These are phyloP conservation scores for Plodia interpunctella DNA, from an alignment of 1,140 invertebrate genomes.

Conservation along the genomic window DNA sequence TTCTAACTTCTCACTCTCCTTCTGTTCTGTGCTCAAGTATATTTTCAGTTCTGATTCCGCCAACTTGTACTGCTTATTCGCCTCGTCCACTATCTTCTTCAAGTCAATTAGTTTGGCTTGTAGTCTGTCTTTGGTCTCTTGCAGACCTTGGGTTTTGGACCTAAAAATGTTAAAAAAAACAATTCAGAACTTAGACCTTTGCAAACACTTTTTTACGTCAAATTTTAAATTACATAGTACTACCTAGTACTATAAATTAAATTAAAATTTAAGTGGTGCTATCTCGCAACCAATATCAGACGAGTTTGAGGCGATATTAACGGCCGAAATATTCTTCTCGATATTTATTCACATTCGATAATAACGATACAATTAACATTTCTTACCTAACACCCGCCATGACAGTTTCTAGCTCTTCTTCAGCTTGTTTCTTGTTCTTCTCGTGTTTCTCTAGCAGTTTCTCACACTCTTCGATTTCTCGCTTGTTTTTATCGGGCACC, in stretches of 20 bases:
- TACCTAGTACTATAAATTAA: too few species aligned
- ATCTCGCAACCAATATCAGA: too few species aligned
- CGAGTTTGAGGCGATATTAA: too few species aligned
- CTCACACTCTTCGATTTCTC: slow-evolving; percentile 85
- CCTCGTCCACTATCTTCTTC: slow-evolving; percentile 84
- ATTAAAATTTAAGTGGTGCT: too few species aligned
- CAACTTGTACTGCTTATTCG: slow-evolving; percentile 85
- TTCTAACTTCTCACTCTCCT: slow-evolving; percentile 85
- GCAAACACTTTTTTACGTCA: too few species aligned
- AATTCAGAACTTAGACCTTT: too few species aligned
- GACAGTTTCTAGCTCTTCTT: slow-evolving; percentile 79
- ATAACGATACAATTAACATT: too few species aligned
- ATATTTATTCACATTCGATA: too few species aligned
- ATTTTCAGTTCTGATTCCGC: slow-evolving; percentile 90
- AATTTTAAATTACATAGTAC: too few species aligned
- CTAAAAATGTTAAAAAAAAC: slow-evolving; percentile 27
- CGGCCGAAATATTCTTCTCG: too few species aligned
- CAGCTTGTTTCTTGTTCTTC: slow-evolving; percentile 76
- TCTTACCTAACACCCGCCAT: slow-evolving; percentile 77
- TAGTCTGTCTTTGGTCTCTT: slow-evolving; percentile 81
- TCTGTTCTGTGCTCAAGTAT: slow-evolving; percentile 86
- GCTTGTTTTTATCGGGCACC: slow-evolving; percentile 84
- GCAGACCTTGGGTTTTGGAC: slow-evolving; percentile 79
- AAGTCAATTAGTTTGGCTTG: slow-evolving; percentile 83
- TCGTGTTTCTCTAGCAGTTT: slow-evolving; percentile 76